Evolutionary conservation across 2,797 vertebrate genomes (phyloP), one percentile per base, ranked within the genome.

Genomic region (Gallinago stenura): DNA sequence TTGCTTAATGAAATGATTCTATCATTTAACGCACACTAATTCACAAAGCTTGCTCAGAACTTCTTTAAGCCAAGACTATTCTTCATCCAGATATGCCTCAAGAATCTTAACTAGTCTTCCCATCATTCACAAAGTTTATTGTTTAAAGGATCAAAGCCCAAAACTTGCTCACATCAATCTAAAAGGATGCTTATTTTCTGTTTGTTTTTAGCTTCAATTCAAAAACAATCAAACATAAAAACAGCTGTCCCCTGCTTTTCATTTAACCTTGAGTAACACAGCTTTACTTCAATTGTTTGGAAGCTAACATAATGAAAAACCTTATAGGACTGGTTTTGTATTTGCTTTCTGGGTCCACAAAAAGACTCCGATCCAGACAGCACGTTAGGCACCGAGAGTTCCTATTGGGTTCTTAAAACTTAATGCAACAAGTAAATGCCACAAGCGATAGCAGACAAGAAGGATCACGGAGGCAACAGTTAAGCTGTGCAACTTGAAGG

Each of bases 1-100:
- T 93, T 89, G 97, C 93, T 97, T 97, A 95, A 89, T 97, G 71
- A 95, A 95, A 93, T 30, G 24, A 95, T 53, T 85, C 71, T 70
- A 80, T 77, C 79, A 70, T 77, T 96, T 86, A 90, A 85, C 45
- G 61, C 68, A 95, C 79, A 83, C 51, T 93, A 94, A 96, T 92
- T 92, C 61, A 87, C 24, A 88, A 80, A 83, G n/a, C 37, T 76
- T 64, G 66, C 43, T 83, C 68, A 76, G 48, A 94, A 85, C 71
- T 86, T 81, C 82, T 70, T 54, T 81, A 90, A 70, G 50, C 15
- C 62, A 83, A 71, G 71, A 31, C 50, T 54, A 25, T n/a, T 87
- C 64, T 77, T 77, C 70, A 56, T 48, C 20, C 45, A 66, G 54
- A 70, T 25, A 78, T 7, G 25, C 80, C 57, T 94, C 56, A 89